phyloP scores from a whole-genome alignment of 2,113 vertebrate species.

The Malurus cyaneus region DNA sequence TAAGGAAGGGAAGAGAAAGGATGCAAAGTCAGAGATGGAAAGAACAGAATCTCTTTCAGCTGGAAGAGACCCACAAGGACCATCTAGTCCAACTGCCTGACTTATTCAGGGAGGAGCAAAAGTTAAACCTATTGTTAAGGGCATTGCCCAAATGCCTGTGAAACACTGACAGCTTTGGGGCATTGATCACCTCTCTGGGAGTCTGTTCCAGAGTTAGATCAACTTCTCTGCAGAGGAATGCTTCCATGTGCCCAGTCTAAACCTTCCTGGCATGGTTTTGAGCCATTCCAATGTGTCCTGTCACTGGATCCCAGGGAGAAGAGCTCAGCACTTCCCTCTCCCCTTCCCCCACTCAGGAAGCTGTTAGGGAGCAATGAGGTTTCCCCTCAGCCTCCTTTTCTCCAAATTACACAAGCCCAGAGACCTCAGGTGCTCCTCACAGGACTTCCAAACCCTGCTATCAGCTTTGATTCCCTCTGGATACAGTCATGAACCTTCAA shows the following conservation, averaged over 20 bases:
- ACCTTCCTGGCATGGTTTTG: accelerated
- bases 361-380: neutral
- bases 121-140: neutral
- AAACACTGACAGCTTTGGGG: neutral
- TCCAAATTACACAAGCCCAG: neutral
- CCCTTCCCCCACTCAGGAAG: neutral
- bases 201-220: neutral
- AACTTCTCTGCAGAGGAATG: neutral
- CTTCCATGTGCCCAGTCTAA: neutral
- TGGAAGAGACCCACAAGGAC: neutral
- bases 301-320: neutral
- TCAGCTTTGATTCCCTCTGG: neutral
- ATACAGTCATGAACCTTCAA: neutral
- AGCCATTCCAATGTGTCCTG: neutral
- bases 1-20: neutral
- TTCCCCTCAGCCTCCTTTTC: neutral
- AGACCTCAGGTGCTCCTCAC: neutral
- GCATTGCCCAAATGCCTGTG: neutral
- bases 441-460: neutral
- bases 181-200: neutral
- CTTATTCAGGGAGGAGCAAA: neutral
- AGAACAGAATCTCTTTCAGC: neutral
- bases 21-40: neutral
- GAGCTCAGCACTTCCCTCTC: neutral
- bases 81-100: neutral